These are phyloP conservation scores for Eulemur coronatus DNA, from an alignment of 2,797 vertebrate species.

Conservation along the genomic window DNA sequence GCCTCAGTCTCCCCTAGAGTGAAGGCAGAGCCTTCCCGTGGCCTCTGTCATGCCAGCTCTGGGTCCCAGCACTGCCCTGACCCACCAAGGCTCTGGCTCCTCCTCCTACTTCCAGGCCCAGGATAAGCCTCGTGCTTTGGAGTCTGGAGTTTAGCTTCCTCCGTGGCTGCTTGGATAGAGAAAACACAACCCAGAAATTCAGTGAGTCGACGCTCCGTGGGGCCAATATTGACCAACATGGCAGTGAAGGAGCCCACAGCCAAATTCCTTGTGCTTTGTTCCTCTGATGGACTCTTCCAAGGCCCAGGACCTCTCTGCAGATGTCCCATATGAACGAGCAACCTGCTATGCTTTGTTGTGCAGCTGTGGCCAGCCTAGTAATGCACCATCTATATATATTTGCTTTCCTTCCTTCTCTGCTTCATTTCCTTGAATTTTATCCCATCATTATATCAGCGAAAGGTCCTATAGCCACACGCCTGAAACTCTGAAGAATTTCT, in stretches of 20 bases:
- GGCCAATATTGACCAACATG: neutral
- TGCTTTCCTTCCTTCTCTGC: neutral
- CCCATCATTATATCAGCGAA: neutral
- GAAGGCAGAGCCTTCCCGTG: neutral
- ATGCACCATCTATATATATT: neutral
- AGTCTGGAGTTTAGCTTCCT: neutral
- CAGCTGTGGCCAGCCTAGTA: neutral
- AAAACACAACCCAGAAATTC: neutral
- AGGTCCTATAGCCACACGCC: neutral
- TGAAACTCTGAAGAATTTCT: neutral
- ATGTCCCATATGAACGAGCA: neutral
- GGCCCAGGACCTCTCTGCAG: neutral
- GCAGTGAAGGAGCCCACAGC: neutral
- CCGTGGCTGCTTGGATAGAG: too few species aligned
- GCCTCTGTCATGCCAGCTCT: rapidly evolving
- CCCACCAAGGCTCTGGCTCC: neutral
- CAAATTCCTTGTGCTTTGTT: neutral
- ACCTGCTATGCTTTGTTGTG: neutral
- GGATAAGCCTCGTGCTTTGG: neutral
- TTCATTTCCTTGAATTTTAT: neutral
- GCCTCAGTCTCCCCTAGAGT: neutral
- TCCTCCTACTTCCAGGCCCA: neutral
- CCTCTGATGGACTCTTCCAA: neutral
- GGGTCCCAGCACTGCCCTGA: neutral
- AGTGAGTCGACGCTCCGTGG: neutral